Percentiles rank a stretch among this genome's conserved stretches.
Evolutionary conservation across 2,113 vertebrate genomes (phyloP).

Genomic region (Natator depressus): DNA sequence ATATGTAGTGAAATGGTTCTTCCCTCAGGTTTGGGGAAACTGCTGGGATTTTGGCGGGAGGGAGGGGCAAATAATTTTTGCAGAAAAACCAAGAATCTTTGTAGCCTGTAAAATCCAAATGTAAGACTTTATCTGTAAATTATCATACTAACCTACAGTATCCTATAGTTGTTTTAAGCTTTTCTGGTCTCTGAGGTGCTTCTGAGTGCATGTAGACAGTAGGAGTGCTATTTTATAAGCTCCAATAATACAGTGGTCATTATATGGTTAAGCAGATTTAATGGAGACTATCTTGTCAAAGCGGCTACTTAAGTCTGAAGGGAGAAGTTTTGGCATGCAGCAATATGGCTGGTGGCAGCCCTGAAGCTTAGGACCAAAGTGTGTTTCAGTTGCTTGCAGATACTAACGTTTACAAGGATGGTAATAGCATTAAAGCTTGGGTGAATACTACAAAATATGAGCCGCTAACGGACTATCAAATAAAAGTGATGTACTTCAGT

Average conservation of each 20-base stretch:
- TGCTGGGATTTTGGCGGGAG: neutral
- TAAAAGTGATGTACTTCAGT: rapidly evolving
- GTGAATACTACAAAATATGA: neutral
- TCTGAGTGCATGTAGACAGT: neutral
- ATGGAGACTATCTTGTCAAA: slow-evolving; percentile 46
- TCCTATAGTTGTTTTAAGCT: neutral
- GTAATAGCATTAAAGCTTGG: neutral
- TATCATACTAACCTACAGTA: neutral
- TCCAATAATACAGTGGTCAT: slow-evolving; percentile 41
- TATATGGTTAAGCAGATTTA: slow-evolving; percentile 35
- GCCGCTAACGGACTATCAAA: neutral
- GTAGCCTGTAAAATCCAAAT: neutral
- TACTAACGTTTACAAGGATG: no score
- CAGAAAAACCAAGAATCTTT: rapidly evolving
- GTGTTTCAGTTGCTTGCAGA: neutral
- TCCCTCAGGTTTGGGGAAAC: neutral
- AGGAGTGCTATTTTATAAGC: slow-evolving; percentile 27
- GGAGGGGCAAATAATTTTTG: neutral
- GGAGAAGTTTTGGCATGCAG: slow-evolving; percentile 4
- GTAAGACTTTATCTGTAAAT: neutral
- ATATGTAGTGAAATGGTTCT: neutral
- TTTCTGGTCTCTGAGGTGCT: slow-evolving; percentile 19
- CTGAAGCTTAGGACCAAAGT: neutral
- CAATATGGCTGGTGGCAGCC: neutral
- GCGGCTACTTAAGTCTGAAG: slow-evolving; percentile 7